These are phyloP conservation scores for Luffia ferchaultella DNA, from an alignment of 2,888 invertebrate genomes.

Conservation along the genomic window DNA sequence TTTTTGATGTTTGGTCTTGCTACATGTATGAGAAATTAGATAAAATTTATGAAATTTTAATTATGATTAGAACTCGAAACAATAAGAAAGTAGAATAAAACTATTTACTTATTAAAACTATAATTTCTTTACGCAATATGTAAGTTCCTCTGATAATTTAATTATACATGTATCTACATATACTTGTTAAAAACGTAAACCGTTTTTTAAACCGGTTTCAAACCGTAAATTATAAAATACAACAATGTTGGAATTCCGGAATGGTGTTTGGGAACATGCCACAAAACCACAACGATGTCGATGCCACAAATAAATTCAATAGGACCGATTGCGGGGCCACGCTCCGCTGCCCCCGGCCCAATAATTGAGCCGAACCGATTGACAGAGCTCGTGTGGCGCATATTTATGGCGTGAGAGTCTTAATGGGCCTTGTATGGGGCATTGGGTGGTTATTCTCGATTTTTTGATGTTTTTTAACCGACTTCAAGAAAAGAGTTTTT, in stretches of 20 bases:
- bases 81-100: too few species aligned
- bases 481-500: too few species aligned
- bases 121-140: background rate
- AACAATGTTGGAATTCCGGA: background rate
- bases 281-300: conserved; percentile 1
- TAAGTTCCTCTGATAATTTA: background rate
- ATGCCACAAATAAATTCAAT: conserved; percentile 5
- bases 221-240: background rate
- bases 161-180: background rate
- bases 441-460: too few species aligned
- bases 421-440: conserved; percentile 4
- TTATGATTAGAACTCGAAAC: too few species aligned
- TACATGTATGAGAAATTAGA: background rate
- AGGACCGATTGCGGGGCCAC: background rate
- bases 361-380: conserved; percentile 9
- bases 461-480: too few species aligned
- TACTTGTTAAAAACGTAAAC: background rate
- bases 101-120: background rate
- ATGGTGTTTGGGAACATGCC: background rate
- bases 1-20: too few species aligned
- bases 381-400: conserved; percentile 9
- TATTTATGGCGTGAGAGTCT: conserved; percentile 9
- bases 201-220: background rate
- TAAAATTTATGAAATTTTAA: background rate
- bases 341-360: conserved; percentile 5